Conservation (phyloP, 2,113 vertebrate genomes). For the Chamaea fasciata region DNA sequence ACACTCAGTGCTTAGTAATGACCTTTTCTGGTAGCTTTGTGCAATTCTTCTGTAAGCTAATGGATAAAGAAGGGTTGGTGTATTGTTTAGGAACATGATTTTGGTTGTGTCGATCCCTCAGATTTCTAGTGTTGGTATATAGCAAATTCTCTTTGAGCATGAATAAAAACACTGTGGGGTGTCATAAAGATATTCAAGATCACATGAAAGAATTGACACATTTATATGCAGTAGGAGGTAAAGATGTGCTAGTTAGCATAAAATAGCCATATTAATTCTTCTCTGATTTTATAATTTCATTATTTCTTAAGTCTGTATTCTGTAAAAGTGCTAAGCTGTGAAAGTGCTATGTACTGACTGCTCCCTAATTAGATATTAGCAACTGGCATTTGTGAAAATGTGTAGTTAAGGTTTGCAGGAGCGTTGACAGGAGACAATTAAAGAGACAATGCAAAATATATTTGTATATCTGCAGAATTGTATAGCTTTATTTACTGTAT, state of each 20-base stretch:
- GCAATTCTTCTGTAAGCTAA: not conserved
- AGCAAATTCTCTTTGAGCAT: not conserved
- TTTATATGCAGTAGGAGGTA: not conserved
- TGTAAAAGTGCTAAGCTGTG: not conserved
- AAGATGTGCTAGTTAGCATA: not conserved
- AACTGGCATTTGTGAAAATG: not conserved
- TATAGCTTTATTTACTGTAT: not conserved
- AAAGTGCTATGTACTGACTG: not conserved
- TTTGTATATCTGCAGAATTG: not conserved
- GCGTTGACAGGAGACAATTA: not conserved
- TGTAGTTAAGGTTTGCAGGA: not conserved
- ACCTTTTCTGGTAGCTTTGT: not conserved
- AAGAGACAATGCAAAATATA: not conserved
- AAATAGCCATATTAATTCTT: not conserved
- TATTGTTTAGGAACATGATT: accelerated
- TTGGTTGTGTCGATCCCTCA: not conserved
- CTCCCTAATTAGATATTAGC: not conserved
- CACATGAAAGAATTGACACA: not conserved
- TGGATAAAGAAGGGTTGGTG: not conserved
- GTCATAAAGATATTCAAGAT: not conserved
- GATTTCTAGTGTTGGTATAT: not conserved
- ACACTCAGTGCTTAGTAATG: not conserved
- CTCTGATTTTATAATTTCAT: not conserved
- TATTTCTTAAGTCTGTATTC: not conserved
- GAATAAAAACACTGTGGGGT: accelerated